Evolutionary conservation across 2,797 vertebrate species (phyloP).

Genomic region (Coregonus suidteri): DNA sequence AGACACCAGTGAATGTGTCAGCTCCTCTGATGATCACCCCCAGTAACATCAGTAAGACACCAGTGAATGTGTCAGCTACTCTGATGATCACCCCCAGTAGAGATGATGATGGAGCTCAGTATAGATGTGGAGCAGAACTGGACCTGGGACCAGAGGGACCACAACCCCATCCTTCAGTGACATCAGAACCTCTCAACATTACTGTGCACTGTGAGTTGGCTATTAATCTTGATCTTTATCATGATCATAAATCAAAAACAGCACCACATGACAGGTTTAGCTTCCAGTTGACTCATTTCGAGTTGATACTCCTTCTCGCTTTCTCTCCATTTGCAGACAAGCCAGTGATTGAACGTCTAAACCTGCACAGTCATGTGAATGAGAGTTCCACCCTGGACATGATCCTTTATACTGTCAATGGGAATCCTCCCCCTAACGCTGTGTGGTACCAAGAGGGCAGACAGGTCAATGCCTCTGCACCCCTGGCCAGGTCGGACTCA

Average conservation of each 20-base stretch:
- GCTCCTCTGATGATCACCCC: neutral
- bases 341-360: conserved; percentile 36
- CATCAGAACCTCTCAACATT: neutral
- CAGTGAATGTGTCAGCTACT: rapidly evolving
- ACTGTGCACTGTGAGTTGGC: conserved; percentile 55
- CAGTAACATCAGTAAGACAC: rapidly evolving
- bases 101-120: conserved; percentile 27
- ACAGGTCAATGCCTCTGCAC: neutral
- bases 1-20: neutral
- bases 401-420: conserved; percentile 27
- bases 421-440: conserved; percentile 53
- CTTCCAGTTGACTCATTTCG: neutral
- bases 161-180: neutral
- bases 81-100: conserved; percentile 1
- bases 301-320: neutral
- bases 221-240: too few species aligned
- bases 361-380: neutral
- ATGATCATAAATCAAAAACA: neutral
- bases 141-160: conserved; percentile 47
- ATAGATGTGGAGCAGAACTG: conserved; percentile 58
- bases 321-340: conserved; percentile 46
- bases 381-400: conserved; percentile 9
- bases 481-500: conserved; percentile 43
- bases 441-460: conserved; percentile 36
- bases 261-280: neutral